Conservation (phyloP, 2,888 invertebrate species). For the Litoditis marina region DNA sequence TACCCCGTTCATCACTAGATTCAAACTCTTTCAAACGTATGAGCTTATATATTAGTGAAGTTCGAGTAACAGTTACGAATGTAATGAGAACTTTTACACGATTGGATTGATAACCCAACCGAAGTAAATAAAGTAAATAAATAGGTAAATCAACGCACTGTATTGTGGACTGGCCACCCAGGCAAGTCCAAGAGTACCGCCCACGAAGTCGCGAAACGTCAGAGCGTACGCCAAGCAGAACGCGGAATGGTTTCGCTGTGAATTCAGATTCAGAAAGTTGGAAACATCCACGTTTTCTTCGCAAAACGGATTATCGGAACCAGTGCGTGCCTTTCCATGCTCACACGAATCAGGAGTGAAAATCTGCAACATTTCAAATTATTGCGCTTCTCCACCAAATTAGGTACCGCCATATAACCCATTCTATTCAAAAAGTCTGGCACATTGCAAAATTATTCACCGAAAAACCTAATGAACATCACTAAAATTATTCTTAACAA, state of each 20-base stretch:
- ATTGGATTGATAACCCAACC: not conserved
- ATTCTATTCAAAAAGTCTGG: too few relatives aligned
- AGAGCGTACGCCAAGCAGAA: conserved; percentile 99
- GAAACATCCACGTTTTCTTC: conserved; percentile 96
- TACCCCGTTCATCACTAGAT: too few relatives aligned
- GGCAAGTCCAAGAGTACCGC: conserved; percentile 93
- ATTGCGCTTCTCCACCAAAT: too few relatives aligned
- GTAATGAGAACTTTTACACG: too few relatives aligned
- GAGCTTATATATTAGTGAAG: not conserved
- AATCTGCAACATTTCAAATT: conserved; percentile 69
- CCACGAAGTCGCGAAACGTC: conserved; percentile 91
- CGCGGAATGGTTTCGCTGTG: conserved; percentile 91
- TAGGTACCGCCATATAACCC: too few relatives aligned
- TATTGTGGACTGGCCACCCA: conserved; percentile 95
- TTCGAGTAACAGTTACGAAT: too few relatives aligned
- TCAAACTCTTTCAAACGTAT: not conserved
- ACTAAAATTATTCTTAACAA: not conserved
- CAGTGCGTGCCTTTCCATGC: conserved; percentile 38
- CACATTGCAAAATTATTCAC: too few relatives aligned
- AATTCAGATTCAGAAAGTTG: conserved; percentile 95
- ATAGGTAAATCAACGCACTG: conserved; percentile 47
- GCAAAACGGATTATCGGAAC: conserved; percentile 70
- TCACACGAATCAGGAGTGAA: conserved; percentile 82
- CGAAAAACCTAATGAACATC: too few relatives aligned
- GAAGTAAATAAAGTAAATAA: not conserved